Evolutionary conservation across 2,113 vertebrate genomes (phyloP).

Genomic region (Saguinus imperator): DNA sequence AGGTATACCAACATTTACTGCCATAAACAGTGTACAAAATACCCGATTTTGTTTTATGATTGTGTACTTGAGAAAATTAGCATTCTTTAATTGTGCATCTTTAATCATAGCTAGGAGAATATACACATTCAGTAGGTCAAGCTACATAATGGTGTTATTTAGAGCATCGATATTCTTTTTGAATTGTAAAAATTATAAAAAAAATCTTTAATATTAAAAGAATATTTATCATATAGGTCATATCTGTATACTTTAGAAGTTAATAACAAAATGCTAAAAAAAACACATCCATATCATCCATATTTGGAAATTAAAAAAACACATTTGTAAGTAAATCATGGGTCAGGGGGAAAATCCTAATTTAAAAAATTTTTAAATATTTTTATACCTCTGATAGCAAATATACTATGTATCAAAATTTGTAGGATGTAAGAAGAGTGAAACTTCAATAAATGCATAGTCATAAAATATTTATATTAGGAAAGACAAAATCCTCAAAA

Average conservation of each 20-base stretch:
- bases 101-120: neutral
- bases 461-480: neutral
- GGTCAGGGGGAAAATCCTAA: neutral
- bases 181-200: neutral
- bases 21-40: neutral
- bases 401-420: neutral
- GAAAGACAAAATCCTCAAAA: neutral
- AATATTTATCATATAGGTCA: neutral
- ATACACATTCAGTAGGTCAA: neutral
- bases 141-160: neutral
- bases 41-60: neutral
- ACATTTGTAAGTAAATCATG: neutral
- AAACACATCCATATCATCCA: neutral
- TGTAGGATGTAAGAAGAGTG: neutral
- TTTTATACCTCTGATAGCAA: neutral
- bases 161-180: neutral
- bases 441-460: neutral
- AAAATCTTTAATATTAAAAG: neutral
- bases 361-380: neutral
- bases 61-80: neutral
- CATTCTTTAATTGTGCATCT: neutral
- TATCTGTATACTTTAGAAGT: neutral
- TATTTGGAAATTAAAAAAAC: neutral
- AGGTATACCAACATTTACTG: neutral
- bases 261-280: neutral